Evolutionary conservation across 1,140 invertebrate genomes (phyloP).

Genomic region (Wasmannia auropunctata): DNA sequence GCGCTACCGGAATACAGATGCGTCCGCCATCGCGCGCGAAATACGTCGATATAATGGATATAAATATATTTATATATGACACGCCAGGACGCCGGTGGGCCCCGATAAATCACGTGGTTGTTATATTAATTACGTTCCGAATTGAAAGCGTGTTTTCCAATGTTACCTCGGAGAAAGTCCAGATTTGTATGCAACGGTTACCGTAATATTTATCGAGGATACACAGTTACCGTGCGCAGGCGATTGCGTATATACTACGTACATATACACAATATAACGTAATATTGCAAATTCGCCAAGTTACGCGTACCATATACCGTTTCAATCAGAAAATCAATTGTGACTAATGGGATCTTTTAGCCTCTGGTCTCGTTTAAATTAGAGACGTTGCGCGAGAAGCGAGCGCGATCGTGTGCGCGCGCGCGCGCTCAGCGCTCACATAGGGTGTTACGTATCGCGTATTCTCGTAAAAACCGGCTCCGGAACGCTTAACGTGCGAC

Average conservation of each 20-base stretch:
- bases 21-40: constrained; percentile 66
- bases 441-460: constrained; percentile 10
- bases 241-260: neutral
- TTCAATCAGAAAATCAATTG: constrained; percentile 29
- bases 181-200: constrained; percentile 39
- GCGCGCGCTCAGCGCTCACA: neutral
- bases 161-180: constrained; percentile 49
- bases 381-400: neutral
- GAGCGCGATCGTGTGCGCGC: neutral
- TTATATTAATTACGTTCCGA: constrained; percentile 55
- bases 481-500: constrained; percentile 16
- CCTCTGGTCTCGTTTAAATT: constrained; percentile 4
- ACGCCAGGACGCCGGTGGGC: constrained; percentile 6
- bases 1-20: constrained; percentile 69
- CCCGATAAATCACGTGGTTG: constrained; percentile 53
- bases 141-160: constrained; percentile 53
- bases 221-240: constrained; percentile 6
- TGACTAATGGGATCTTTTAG: constrained; percentile 7
- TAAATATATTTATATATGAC: constrained; percentile 67
- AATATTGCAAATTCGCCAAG: neutral
- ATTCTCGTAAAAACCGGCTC: constrained; percentile 37
- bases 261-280: neutral
- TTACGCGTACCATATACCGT: neutral
- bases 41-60: constrained; percentile 66
- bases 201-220: constrained; percentile 33